Evolutionary conservation across 2,113 vertebrate genomes (phyloP).

Genomic region (Prochilodus magdalenae): DNA sequence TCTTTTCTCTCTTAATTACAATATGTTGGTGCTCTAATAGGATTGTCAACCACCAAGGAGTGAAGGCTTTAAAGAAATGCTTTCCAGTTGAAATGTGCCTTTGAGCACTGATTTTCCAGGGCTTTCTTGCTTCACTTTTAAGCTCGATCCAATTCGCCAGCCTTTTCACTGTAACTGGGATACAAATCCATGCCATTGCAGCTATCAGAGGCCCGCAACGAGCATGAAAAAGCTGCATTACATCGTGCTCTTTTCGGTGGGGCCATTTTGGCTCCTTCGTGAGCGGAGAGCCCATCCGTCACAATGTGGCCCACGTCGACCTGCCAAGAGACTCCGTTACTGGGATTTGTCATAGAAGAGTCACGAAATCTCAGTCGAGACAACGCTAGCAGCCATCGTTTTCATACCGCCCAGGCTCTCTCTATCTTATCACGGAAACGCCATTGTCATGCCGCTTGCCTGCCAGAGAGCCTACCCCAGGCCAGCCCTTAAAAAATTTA

Average conservation of each 20-base stretch:
- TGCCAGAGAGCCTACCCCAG: conserved; percentile 45
- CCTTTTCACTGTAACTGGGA: conserved; percentile 82
- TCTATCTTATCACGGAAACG: conserved; percentile 70
- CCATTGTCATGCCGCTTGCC: conserved; percentile 65
- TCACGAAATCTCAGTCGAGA: conserved; percentile 71
- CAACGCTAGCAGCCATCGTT: conserved; percentile 70
- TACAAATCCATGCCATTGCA: conserved; percentile 80
- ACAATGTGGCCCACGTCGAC: conserved; percentile 63
- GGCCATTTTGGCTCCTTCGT: conserved; percentile 70
- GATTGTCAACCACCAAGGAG: conserved; percentile 79
- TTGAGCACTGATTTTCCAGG: conserved; percentile 82
- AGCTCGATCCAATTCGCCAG: conserved; percentile 79
- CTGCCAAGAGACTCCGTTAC: conserved; percentile 75
- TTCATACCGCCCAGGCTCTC: conserved; percentile 57
- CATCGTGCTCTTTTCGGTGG: conserved; percentile 72
- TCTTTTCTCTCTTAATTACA: conserved; percentile 80
- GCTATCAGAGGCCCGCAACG: conserved; percentile 78
- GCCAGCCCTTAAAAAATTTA: conserved; percentile 23
- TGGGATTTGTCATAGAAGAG: conserved; percentile 76
- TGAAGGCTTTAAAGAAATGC: conserved; percentile 81
- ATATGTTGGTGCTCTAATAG: conserved; percentile 80
- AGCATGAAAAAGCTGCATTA: conserved; percentile 80
- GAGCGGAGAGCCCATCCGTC: conserved; percentile 60
- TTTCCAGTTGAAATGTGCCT: conserved; percentile 82
- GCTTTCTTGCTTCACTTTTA: conserved; percentile 83